Percentiles rank a stretch among this genome's conserved stretches.
phyloP scores from a whole-genome alignment of 2,888 invertebrate species.

The Sarcophaga carnaria region DNA sequence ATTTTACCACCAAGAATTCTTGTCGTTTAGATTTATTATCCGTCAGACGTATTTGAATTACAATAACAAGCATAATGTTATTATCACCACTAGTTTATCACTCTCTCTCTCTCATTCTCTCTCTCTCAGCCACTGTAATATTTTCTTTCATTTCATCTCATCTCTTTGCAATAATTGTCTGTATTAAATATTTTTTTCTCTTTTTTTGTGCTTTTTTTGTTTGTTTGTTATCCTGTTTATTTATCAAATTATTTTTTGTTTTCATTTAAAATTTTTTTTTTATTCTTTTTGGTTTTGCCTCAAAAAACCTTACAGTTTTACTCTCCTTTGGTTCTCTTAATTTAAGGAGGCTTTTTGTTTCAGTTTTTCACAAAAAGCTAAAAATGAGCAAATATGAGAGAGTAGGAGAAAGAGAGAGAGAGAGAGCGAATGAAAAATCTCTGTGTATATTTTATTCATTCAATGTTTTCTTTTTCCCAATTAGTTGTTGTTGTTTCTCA shows the following conservation, averaged over 20 bases:
- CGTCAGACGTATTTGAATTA: background rate
- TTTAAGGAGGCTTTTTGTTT: background rate
- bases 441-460: slow-evolving; percentile 41
- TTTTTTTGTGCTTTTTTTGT: background rate
- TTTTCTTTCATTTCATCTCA: no score
- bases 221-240: background rate
- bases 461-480: slow-evolving; percentile 9
- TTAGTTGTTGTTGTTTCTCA: background rate
- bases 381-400: background rate
- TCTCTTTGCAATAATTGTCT: no score
- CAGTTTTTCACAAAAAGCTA: background rate
- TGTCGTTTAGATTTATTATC: slow-evolving; percentile 31
- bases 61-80: slow-evolving; percentile 16
- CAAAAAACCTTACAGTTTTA: background rate
- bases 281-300: background rate
- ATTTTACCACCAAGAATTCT: slow-evolving; percentile 29
- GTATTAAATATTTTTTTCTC: background rate
- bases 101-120: slow-evolving; percentile 22
- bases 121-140: no score
- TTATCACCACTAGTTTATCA: slow-evolving; percentile 16
- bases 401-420: background rate
- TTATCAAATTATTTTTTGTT: background rate
- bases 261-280: background rate
- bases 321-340: background rate
- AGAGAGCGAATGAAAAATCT: background rate